Evolutionary conservation across 2,888 invertebrate species (phyloP).

Genomic region (Phyto melanocephala): DNA sequence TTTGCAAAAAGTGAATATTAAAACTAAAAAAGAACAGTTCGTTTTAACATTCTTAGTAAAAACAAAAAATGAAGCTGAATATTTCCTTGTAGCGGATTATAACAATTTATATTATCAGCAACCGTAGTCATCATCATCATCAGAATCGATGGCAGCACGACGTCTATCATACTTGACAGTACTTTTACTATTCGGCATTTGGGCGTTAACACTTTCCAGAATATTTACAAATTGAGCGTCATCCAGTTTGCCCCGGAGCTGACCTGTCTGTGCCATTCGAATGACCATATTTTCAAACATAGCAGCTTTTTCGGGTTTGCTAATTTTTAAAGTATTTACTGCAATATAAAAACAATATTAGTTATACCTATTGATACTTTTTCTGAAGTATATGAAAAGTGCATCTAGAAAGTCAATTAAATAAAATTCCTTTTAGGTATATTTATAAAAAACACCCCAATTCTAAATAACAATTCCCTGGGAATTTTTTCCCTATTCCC

Average conservation of each 20-base stretch:
- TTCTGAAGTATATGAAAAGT: no score
- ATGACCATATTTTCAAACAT: constrained; percentile 97
- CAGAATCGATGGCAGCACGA: constrained; percentile 91
- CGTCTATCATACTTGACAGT: constrained; percentile 95
- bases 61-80: constrained; percentile 6
- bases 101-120: constrained; percentile 72
- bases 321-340: constrained; percentile 96
- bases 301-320: constrained; percentile 97
- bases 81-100: not conserved
- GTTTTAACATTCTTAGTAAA: constrained; percentile 28
- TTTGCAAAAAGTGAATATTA: constrained; percentile 46
- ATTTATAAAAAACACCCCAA: no score
- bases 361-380: no score
- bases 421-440: no score
- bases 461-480: no score
- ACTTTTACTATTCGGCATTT: constrained; percentile 87
- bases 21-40: constrained; percentile 41
- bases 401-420: no score
- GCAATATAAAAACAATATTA: no score
- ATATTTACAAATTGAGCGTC: constrained; percentile 92
- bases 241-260: constrained; percentile 88
- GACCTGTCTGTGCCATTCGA: constrained; percentile 96
- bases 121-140: constrained; percentile 83
- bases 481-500: no score
- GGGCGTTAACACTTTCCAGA: constrained; percentile 91